Evolutionary conservation across 2,888 invertebrate species (phyloP), one percentile per base, ranked within the genome.

Genomic region (Spilosoma lubricipeda): DNA sequence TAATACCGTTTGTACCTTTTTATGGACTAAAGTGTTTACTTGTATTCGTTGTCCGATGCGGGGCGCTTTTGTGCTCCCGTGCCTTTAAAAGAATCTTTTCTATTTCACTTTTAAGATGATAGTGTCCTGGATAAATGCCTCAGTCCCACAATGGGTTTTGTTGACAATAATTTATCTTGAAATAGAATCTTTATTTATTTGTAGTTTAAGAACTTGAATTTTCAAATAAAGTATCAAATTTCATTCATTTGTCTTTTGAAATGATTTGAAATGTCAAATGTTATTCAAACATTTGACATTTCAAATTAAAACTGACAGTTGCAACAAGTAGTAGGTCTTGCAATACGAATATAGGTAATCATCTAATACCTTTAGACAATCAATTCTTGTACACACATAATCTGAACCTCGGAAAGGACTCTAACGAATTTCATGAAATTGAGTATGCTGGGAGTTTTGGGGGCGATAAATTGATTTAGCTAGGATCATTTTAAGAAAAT

Each of bases 21-120:
- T 93, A 93, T 91, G 88, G 89, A 86, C 90, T 94, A 93, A 95
- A 95, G 93, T 92, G 95, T 93, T 95, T 95, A 94, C 90, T 94
- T 94, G 94, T 94, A 92, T 91, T 92, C 87, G 91, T 92, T 93
- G 93, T 92, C 91, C 90, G 92, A 90, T 91, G 89, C 91, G 92
- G 91, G 91, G 87, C 87, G 82, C 93, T 92, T 92, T 95, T 94
- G 94, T 94, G 56, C 67, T 20, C 3, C n/a, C 39, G 67, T 72
- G 67, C 59, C 39, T 76, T 73, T 64, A 75, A 72, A 45, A 67
- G 67, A 67, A 59, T 45, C 92, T 92, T 94, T 93, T 92, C 92
- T 91, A 91, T 93, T 88, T 85, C 82, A 85, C 80, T 79, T 83
- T 82, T 73, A 76, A 82, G 84, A 87, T 83, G 89, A 85, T 87